A percentile compares a stretch with the other conserved stretches of the same genome.
These are phyloP conservation scores for Carposina sasakii DNA, from an alignment of 1,140 invertebrate species.

Conservation along the genomic window DNA sequence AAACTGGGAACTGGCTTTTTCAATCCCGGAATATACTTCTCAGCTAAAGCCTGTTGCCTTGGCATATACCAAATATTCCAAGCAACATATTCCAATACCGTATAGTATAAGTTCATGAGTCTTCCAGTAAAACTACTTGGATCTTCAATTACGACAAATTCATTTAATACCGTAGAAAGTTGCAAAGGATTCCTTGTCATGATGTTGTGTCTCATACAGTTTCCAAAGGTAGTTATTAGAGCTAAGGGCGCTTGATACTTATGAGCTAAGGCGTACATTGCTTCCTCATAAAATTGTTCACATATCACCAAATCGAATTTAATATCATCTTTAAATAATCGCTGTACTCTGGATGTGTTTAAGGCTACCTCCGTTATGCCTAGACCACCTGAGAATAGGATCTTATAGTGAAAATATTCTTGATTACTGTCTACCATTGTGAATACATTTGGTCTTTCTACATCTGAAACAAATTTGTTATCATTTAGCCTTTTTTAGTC, in stretches of 20 bases:
- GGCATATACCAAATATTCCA: conserved; percentile 50
- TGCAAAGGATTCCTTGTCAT: conserved; percentile 69
- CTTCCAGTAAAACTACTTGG: conserved; percentile 50
- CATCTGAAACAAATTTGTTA: conserved; percentile 31
- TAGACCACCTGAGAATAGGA: conserved; percentile 59
- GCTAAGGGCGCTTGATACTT: conserved; percentile 73
- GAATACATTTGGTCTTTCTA: conserved; percentile 51
- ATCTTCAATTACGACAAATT: conserved; percentile 57
- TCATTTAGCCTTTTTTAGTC: no score
- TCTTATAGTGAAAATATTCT: conserved; percentile 42
- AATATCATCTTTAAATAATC: conserved; percentile 61
- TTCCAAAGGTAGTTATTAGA: conserved; percentile 71
- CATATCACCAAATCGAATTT: conserved; percentile 71
- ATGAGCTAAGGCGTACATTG: conserved; percentile 69
- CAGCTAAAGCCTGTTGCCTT: conserved; percentile 51
- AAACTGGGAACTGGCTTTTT: conserved; percentile 59
- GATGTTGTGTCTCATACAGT: conserved; percentile 72
- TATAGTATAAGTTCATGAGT: conserved; percentile 53
- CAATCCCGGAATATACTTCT: conserved; percentile 45
- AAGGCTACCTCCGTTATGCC: conserved; percentile 65
- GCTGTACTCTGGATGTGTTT: conserved; percentile 59
- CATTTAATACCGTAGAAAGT: conserved; percentile 63
- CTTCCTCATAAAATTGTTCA: conserved; percentile 74
- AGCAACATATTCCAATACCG: conserved; percentile 45
- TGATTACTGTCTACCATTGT: conserved; percentile 43